Conservation (phyloP, 2,113 vertebrate genomes). For the Microtus pennsylvanicus region DNA sequence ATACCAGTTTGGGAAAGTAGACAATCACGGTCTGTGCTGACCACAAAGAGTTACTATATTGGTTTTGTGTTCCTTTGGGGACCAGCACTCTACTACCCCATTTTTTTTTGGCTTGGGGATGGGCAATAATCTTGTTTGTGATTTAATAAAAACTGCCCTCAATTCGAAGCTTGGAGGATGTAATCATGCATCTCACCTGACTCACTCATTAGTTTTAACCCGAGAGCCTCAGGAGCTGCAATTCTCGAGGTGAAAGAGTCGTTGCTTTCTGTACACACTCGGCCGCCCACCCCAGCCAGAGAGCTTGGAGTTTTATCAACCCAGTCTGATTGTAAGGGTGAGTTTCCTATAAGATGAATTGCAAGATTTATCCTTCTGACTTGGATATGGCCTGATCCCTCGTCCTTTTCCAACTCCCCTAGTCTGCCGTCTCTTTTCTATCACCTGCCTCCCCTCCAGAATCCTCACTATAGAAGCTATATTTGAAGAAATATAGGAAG, state of each 20-base stretch:
- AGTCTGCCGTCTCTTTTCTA: neutral
- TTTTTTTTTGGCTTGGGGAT: constrained; percentile 55
- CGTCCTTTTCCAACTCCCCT: neutral
- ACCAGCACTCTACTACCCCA: constrained; percentile 14
- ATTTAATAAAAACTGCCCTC: constrained; percentile 81
- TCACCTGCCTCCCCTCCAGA: neutral
- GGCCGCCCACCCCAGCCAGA: neutral
- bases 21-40: neutral
- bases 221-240: constrained; percentile 68
- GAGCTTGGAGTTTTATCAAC: constrained; percentile 47
- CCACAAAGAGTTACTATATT: constrained; percentile 57
- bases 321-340: constrained; percentile 36
- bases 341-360: constrained; percentile 45
- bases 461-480: neutral
- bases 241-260: constrained; percentile 52
- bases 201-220: constrained; percentile 80
- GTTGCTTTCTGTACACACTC: constrained; percentile 7
- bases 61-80: constrained; percentile 72
- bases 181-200: constrained; percentile 78
- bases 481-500: constrained; percentile 53
- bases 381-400: constrained; percentile 51
- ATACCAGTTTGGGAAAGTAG: constrained; percentile 33
- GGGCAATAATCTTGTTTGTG: constrained; percentile 72
- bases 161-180: constrained; percentile 68
- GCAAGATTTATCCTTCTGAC: constrained; percentile 49